Evolutionary conservation across 2,888 invertebrate genomes (phyloP), one percentile per base, ranked within the genome.

Genomic region (Malthinus seriepunctatus): DNA sequence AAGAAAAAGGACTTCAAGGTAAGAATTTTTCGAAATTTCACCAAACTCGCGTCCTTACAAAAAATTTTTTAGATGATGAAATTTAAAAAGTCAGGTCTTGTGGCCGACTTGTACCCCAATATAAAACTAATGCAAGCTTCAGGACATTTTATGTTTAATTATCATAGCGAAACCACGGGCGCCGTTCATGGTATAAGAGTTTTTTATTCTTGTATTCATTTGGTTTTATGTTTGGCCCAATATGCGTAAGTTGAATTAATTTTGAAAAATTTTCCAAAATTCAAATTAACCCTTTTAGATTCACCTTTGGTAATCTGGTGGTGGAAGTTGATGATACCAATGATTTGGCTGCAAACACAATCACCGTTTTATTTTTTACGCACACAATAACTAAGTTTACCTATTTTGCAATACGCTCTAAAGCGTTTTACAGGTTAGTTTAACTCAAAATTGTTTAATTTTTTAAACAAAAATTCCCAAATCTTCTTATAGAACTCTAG

Each of bases 21-120:
- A 23, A 23, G 23, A 23, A 23, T 23, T 23, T 3, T 23, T n/a
- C n/a, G n/a, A n/a, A n/a, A n/a, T n/a, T n/a, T n/a, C n/a, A n/a
- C n/a, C n/a, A n/a, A n/a, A n/a, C n/a, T n/a, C n/a, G n/a, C n/a
- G n/a, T n/a, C n/a, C n/a, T n/a, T n/a, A n/a, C n/a, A n/a, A n/a
- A n/a, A n/a, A n/a, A n/a, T n/a, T n/a, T n/a, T n/a, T n/a, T 37
- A 60, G 55, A 61, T 61, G 82, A 82, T 83, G 79, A 79, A 80
- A 74, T 79, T 81, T 67, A 83, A 83, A 73, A 81, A 82, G 62
- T 77, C 80, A 66, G 92, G 92, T 77, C 86, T 93, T 49, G 91
- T 92, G 80, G 86, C 90, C 75, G 93, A 93, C 76, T 81, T 93
- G 71, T 86, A 91, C 88, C 91, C 92, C 39, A 91, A 91, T 72